phyloP scores from a whole-genome alignment of 2,113 vertebrate species.

The Mugil cephalus region DNA sequence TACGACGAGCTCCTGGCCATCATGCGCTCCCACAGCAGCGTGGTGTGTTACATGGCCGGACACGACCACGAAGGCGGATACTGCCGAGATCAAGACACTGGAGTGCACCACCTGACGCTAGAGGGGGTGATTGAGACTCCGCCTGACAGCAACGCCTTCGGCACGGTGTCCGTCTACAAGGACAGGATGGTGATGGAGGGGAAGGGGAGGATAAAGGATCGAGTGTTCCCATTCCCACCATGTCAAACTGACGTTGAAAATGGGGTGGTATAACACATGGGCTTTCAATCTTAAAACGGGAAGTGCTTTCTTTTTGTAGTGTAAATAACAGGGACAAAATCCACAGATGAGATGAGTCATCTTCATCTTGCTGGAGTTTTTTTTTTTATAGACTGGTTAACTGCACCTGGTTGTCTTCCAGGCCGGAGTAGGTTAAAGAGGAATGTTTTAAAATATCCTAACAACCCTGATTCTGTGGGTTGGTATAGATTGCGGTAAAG shows the following conservation, averaged over 20 bases:
- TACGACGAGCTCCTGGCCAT: slow-evolving; percentile 83
- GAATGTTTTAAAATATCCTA: too few relatives aligned
- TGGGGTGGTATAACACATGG: neutral
- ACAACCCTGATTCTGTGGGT: too few relatives aligned
- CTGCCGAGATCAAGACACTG: slow-evolving; percentile 80
- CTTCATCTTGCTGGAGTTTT: too few relatives aligned
- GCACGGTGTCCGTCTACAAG: slow-evolving; percentile 87
- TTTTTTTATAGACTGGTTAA: too few relatives aligned
- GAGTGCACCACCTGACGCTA: slow-evolving; percentile 91
- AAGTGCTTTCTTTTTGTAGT: too few relatives aligned
- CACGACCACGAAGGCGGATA: slow-evolving; percentile 93
- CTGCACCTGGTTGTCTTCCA: too few relatives aligned
- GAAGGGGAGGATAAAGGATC: slow-evolving; percentile 85
- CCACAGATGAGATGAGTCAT: too few relatives aligned
- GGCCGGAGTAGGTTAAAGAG: too few relatives aligned
- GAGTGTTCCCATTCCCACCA: slow-evolving; percentile 80
- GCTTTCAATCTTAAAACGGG: too few relatives aligned
- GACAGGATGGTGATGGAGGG: slow-evolving; percentile 93
- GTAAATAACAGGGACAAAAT: too few relatives aligned
- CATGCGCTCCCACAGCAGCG: slow-evolving; percentile 86
- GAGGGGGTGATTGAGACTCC: slow-evolving; percentile 93
- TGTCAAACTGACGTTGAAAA: neutral
- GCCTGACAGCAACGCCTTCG: slow-evolving; percentile 88
- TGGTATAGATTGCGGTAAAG: too few relatives aligned
- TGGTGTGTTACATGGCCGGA: slow-evolving; percentile 91